Evolutionary conservation across 2,113 vertebrate genomes (phyloP).

Genomic region (Erythrolamprus reginae): DNA sequence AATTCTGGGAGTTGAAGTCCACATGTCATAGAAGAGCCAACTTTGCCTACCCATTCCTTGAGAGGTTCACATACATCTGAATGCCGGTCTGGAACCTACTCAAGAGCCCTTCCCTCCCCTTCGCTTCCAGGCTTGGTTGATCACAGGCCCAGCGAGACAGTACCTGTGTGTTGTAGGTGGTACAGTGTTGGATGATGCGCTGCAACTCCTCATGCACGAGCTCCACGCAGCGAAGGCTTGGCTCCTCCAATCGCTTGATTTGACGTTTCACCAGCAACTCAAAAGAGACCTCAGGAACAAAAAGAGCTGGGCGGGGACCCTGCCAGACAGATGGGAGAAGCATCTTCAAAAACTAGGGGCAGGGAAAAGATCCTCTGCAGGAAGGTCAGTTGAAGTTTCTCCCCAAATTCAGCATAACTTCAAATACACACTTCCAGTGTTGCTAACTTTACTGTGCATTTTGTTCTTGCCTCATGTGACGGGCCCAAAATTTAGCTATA

Average conservation of each 20-base stretch:
- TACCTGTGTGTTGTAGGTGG: constrained; percentile 75
- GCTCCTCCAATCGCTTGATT: constrained; percentile 79
- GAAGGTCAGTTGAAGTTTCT: neutral
- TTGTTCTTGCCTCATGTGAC: neutral
- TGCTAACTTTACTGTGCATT: neutral
- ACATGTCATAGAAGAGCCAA: no score
- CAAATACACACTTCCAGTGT: neutral
- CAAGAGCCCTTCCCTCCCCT: neutral
- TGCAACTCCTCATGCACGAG: constrained; percentile 80
- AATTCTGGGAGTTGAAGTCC: no score
- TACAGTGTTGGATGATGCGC: constrained; percentile 79
- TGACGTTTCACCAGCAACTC: constrained; percentile 79
- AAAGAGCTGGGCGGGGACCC: constrained; percentile 76
- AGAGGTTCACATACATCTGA: neutral
- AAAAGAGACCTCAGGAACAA: constrained; percentile 78
- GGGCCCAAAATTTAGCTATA: neutral
- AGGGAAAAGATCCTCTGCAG: neutral
- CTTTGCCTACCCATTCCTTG: no score
- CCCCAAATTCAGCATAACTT: neutral
- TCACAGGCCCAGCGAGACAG: neutral
- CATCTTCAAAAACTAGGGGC: neutral
- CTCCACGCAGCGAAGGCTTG: constrained; percentile 76
- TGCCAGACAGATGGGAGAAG: constrained; percentile 30
- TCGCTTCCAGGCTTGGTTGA: no score
- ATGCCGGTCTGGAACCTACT: neutral